phyloP scores from a whole-genome alignment of 2,797 vertebrate genomes.

The Centroberyx gerrardi region DNA sequence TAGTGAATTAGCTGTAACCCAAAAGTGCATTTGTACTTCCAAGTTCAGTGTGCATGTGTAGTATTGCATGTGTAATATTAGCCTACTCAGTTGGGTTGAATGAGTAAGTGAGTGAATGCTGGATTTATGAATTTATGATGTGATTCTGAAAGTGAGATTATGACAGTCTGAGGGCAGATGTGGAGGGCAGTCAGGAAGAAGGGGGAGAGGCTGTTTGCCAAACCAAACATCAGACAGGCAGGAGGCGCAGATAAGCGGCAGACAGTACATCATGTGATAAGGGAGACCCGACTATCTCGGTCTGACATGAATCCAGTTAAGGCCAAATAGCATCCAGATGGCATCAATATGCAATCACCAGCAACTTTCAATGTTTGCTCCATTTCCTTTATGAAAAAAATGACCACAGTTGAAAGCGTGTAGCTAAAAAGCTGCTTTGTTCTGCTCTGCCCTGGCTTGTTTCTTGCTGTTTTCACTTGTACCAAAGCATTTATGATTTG shows the following conservation, averaged over 20 bases:
- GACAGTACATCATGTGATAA: conserved; percentile 64
- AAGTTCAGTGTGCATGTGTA: no score
- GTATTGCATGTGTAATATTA: no score
- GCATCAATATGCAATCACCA: conserved; percentile 39
- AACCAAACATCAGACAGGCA: conserved; percentile 57
- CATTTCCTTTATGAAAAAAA: conserved; percentile 13
- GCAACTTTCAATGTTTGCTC: background rate
- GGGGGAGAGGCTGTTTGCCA: conserved; percentile 18
- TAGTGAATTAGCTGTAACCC: no score
- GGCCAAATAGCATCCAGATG: conserved; percentile 57
- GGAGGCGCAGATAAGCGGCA: conserved; percentile 71
- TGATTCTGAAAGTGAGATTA: background rate
- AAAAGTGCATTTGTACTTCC: no score
- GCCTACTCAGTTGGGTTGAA: background rate
- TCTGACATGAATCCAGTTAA: conserved; percentile 39
- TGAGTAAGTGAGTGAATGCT: background rate
- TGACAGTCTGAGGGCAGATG: background rate
- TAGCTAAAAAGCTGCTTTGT: background rate
- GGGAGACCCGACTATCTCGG: conserved; percentile 32
- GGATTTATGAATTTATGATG: background rate
- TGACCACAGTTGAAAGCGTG: conserved; percentile 5
- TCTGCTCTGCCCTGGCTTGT: background rate
- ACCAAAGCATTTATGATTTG: background rate
- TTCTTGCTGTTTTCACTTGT: background rate
- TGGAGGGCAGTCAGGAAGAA: conserved; percentile 20